Conservation (phyloP, 2,888 invertebrate species). For the Melipona bicolor region DNA sequence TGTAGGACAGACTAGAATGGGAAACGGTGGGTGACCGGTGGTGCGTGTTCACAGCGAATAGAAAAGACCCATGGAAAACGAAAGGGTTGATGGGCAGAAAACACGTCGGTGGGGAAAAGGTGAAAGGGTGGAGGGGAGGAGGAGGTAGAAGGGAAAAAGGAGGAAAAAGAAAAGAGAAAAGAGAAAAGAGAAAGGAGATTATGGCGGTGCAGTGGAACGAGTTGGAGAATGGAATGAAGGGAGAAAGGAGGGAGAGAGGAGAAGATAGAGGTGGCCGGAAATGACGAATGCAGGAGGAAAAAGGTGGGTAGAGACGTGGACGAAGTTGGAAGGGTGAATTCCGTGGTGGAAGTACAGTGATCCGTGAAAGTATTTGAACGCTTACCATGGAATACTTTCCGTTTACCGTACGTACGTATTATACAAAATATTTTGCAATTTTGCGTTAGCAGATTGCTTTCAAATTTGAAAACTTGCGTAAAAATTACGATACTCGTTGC, state of each 20-base stretch:
- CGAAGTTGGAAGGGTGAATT: constrained; percentile 59
- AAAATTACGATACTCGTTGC: not conserved
- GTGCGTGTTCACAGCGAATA: not conserved
- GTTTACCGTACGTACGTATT: not conserved
- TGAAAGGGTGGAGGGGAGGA: not conserved
- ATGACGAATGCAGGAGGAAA: constrained; percentile 37
- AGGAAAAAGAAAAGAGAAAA: constrained; percentile 19
- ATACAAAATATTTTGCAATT: not conserved
- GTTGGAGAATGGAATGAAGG: not conserved
- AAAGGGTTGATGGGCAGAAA: not conserved
- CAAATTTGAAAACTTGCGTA: not conserved
- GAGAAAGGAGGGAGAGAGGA: constrained; percentile 12
- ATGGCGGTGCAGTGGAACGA: constrained; percentile 28
- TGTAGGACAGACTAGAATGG: not conserved
- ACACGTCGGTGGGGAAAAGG: not conserved
- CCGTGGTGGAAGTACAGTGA: constrained; percentile 49
- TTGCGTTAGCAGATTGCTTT: not conserved
- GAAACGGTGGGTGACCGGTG: constrained; percentile 2
- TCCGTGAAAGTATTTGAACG: not conserved
- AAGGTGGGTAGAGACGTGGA: constrained; percentile 38
- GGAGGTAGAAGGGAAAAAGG: not conserved
- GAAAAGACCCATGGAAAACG: not conserved
- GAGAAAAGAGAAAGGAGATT: constrained; percentile 23
- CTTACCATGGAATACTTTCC: not conserved
- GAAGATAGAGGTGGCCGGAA: constrained; percentile 35